These are phyloP conservation scores for Coreoperca whiteheadi DNA, from an alignment of 2,113 vertebrate species.

Conservation along the genomic window DNA sequence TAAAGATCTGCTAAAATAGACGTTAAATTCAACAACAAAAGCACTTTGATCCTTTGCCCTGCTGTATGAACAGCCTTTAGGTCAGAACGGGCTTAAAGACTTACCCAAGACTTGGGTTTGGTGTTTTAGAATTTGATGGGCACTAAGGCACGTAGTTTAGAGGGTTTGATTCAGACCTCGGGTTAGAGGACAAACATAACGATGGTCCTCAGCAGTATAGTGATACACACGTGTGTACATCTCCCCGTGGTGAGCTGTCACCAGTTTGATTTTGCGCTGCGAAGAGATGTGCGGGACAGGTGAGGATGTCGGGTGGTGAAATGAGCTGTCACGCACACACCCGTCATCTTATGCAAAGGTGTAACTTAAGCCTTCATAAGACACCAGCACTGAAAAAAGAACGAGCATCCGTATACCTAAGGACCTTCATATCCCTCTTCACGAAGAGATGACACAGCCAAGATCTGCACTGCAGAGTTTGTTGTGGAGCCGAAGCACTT, in stretches of 20 bases:
- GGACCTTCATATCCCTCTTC: constrained; percentile 71
- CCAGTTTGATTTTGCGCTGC: constrained; percentile 64
- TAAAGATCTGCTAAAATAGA: background rate
- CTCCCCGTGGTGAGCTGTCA: constrained; percentile 32
- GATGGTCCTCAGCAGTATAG: background rate
- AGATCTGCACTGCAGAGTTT: constrained; percentile 82
- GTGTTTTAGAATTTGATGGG: background rate
- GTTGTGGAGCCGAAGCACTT: constrained; percentile 87
- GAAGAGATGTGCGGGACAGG: constrained; percentile 48
- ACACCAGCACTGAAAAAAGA: constrained; percentile 64
- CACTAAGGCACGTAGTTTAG: background rate
- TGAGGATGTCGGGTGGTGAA: constrained; percentile 72
- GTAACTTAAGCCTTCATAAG: constrained; percentile 80
- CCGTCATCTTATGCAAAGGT: constrained; percentile 68
- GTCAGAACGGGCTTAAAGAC: background rate
- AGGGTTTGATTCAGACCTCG: background rate
- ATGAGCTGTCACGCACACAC: constrained; percentile 65
- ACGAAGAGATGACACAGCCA: constrained; percentile 82
- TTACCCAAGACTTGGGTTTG: background rate
- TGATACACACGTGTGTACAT: background rate
- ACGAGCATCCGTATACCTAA: constrained; percentile 55
- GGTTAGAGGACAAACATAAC: background rate
- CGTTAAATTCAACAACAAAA: background rate
- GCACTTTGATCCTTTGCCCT: background rate
- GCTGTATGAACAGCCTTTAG: background rate